Evolutionary conservation across 1,140 invertebrate species (phyloP), one percentile per base, ranked within the genome.

Genomic region (Rhagoletis pomonella): DNA sequence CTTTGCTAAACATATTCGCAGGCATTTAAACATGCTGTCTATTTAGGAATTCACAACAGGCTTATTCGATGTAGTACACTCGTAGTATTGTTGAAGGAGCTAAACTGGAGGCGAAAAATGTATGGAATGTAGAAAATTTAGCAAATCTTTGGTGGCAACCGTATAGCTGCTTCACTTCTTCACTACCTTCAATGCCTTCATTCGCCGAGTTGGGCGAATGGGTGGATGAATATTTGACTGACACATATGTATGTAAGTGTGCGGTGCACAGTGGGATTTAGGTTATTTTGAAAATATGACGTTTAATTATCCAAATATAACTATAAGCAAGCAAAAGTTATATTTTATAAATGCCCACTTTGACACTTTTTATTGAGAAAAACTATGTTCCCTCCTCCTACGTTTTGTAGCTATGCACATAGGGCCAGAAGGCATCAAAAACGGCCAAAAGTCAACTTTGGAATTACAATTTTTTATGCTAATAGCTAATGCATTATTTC

Each of bases 11-110:
- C 67, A 47, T 73, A 12, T n/a, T 73, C 3, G 42, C 67, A 67
- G 67, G 42, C 67, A 39, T 44, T 73, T 73, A 44, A 73, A 73
- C 44, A 42, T 39, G 67, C 67, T 42, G 42, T 42, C 67, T 73
- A 47, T 73, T 73, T 73, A 73, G 67, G 42, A 73, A 73, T 73
- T 73, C 67, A 73, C 42, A 73, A 73, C 67, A 73, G 67, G 67
- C 67, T 42, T 14, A 17, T 14, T 73, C 67, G 42, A 39, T 73
- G 67, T 39, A 44, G 39, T 73, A 29, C 29, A 29, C 29, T 29
- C 29, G 67, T 39, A 47, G 67, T 29, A 29, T 17, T 73, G 12
- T 47, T 44, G 39, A 44, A 73, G 67, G 12, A 17, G 67, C 14
- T 39, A 73, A 44, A 73, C 17, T 42, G 42, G 29, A 29, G 67